Conservation (phyloP, 1,140 invertebrate species). For the Aphelenchoides avenae region DNA sequence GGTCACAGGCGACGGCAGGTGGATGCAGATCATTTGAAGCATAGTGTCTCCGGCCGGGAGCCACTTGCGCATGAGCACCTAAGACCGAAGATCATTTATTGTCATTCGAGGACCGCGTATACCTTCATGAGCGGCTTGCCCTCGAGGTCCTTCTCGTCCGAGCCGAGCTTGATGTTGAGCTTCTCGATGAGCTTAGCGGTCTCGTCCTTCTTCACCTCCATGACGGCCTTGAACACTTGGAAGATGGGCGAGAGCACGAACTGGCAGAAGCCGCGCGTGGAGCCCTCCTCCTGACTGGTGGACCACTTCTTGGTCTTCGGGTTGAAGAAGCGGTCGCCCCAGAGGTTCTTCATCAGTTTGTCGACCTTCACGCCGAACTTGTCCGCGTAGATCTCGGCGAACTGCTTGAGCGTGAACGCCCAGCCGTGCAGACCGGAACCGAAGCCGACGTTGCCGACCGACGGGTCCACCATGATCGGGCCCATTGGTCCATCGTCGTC, state of each 20-base stretch:
- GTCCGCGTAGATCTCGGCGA: conserved; percentile 95
- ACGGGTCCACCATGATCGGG: conserved; percentile 90
- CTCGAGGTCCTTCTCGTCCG: conserved; percentile 92
- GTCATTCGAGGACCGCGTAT: neutral
- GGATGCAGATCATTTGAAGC: conserved; percentile 99
- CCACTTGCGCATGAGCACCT: conserved; percentile 95
- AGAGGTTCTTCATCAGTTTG: conserved; percentile 88
- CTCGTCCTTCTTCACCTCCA: conserved; percentile 97
- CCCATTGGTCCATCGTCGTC: conserved; percentile 97
- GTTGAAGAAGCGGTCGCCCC: conserved; percentile 98
- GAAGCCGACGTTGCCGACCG: conserved; percentile 96
- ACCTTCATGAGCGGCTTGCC: conserved; percentile 57
- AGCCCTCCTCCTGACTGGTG: conserved; percentile 71
- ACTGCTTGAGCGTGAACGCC: conserved; percentile 99
- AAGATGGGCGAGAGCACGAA: conserved; percentile 98
- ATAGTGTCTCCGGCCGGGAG: conserved; percentile 96
- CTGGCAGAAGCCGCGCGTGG: conserved; percentile 95
- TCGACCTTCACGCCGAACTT: conserved; percentile 66
- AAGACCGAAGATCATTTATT: conserved; percentile 60
- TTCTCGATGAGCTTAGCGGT: conserved; percentile 78
- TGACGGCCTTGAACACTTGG: conserved; percentile 92
- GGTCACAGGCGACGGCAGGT: conserved; percentile 94
- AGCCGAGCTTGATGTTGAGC: conserved; percentile 82
- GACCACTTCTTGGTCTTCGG: conserved; percentile 97
- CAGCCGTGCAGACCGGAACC: conserved; percentile 97